phyloP scores from a whole-genome alignment of 2,888 invertebrate genomes.

The Catocala fraxini region DNA sequence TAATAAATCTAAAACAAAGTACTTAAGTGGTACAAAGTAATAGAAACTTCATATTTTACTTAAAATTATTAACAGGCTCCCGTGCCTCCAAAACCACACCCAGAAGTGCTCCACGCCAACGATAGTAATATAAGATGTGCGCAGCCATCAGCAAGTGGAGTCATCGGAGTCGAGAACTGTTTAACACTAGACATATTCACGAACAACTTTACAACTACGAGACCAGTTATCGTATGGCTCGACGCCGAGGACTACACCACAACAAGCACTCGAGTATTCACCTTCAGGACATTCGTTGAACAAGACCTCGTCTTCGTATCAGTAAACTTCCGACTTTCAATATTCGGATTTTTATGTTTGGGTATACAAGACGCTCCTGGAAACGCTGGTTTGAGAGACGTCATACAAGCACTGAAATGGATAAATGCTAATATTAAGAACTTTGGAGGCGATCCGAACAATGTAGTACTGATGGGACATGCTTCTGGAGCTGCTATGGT shows the following conservation, averaged over 20 bases:
- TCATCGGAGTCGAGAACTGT: conserved; percentile 77
- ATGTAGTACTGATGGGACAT: conserved; percentile 93
- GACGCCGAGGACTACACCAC: conserved; percentile 72
- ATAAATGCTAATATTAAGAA: conserved; percentile 87
- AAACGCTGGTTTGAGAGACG: conserved; percentile 95
- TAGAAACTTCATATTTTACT: no score
- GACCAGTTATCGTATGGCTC: conserved; percentile 78
- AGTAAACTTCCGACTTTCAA: conserved; percentile 91
- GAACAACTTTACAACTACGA: conserved; percentile 59
- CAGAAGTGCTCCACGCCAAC: no score
- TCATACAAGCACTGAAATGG: conserved; percentile 93
- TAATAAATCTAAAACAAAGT: no score
- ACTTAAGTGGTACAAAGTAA: no score
- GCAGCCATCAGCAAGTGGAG: conserved; percentile 68
- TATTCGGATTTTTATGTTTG: conserved; percentile 91
- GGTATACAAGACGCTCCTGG: conserved; percentile 90
- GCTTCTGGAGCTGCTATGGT: conserved; percentile 91
- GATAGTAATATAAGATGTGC: conserved; percentile 51
- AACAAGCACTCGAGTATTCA: conserved; percentile 55
- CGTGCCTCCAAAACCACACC: no score
- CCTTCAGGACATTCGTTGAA: conserved; percentile 88
- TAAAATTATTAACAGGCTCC: no score
- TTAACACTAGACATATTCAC: conserved; percentile 72
- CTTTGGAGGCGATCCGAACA: conserved; percentile 88
- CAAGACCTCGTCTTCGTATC: conserved; percentile 89